A percentile compares a stretch with the other conserved stretches of the same genome.
phyloP scores from a whole-genome alignment of 1,140 invertebrate species.

The Drosophila pseudoananassae region DNA sequence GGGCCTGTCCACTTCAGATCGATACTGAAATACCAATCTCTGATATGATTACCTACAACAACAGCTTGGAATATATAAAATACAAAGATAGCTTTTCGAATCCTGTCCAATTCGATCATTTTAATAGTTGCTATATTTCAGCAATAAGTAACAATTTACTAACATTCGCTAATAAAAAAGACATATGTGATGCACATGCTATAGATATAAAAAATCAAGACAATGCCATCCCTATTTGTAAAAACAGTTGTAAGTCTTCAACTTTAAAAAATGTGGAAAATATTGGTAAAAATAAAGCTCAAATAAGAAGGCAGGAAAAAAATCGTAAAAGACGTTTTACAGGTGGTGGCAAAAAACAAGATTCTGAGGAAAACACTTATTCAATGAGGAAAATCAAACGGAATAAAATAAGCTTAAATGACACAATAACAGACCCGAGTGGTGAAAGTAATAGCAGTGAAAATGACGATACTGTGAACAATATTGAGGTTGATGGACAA shows the following conservation, averaged over 20 bases:
- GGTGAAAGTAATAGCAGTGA: slow-evolving; percentile 41
- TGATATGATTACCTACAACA: neutral
- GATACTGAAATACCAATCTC: slow-evolving; percentile 28
- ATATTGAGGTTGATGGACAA: slow-evolving; percentile 20
- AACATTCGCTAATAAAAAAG: slow-evolving; percentile 34
- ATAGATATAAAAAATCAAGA: neutral
- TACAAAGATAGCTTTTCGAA: neutral
- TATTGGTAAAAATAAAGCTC: slow-evolving; percentile 42
- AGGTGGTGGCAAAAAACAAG: neutral
- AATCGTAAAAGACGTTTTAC: slow-evolving; percentile 36
- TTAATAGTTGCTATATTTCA: neutral
- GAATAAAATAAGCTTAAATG: slow-evolving; percentile 57
- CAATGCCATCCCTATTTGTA: slow-evolving; percentile 13
- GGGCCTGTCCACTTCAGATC: slow-evolving; percentile 38
- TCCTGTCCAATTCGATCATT: neutral
- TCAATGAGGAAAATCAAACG: slow-evolving; percentile 35
- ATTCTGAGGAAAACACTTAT: slow-evolving; percentile 14
- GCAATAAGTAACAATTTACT: slow-evolving; percentile 47
- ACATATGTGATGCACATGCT: neutral
- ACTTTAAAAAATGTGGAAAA: slow-evolving; percentile 42
- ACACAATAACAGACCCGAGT: slow-evolving; percentile 31
- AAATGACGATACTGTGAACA: slow-evolving; percentile 40
- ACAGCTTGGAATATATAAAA: neutral
- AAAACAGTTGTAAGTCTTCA: slow-evolving; percentile 44
- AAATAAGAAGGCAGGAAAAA: slow-evolving; percentile 24